Percentiles rank a stretch among this genome's conserved stretches.
Evolutionary conservation across 2,888 invertebrate genomes (phyloP).

Genomic region (Micropterix aruncella): DNA sequence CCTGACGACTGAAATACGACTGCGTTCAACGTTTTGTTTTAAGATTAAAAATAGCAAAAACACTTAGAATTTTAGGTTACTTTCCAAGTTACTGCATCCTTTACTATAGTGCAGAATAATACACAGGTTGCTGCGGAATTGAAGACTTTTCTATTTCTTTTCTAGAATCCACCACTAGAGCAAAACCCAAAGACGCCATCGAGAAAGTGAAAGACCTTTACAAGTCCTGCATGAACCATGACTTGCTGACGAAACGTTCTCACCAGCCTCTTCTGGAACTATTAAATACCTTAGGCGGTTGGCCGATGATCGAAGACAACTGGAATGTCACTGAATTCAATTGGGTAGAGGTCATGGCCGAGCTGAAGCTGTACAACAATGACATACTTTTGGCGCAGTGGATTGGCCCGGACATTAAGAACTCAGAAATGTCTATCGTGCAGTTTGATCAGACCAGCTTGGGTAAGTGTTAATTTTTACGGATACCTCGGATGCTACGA

Average conservation of each 20-base stretch:
- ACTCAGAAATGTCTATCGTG: slow-evolving; percentile 81
- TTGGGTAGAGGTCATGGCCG: slow-evolving; percentile 60
- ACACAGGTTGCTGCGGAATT: too few relatives aligned
- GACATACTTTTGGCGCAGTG: slow-evolving; percentile 75
- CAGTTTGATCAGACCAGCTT: slow-evolving; percentile 83
- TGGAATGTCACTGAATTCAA: slow-evolving; percentile 57
- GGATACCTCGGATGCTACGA: too few relatives aligned
- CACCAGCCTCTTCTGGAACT: slow-evolving; percentile 56
- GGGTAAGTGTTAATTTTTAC: slow-evolving; percentile 24
- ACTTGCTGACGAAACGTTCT: slow-evolving; percentile 53
- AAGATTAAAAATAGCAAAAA: too few relatives aligned
- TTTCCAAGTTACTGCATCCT: too few relatives aligned
- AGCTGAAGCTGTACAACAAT: slow-evolving; percentile 66
- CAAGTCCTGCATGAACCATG: slow-evolving; percentile 75
- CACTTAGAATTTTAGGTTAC: too few relatives aligned
- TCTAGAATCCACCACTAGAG: too few relatives aligned
- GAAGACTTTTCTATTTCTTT: too few relatives aligned
- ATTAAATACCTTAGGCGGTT: slow-evolving; percentile 66
- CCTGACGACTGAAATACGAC: too few relatives aligned
- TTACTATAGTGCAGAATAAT: too few relatives aligned
- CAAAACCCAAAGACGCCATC: slow-evolving; percentile 57
- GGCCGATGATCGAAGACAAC: slow-evolving; percentile 60
- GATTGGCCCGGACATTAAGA: slow-evolving; percentile 89
- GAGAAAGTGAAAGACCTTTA: slow-evolving; percentile 74
- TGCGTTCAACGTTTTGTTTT: too few relatives aligned